Conservation (phyloP, 1,140 invertebrate genomes). For the Leptopilina clavipes region DNA sequence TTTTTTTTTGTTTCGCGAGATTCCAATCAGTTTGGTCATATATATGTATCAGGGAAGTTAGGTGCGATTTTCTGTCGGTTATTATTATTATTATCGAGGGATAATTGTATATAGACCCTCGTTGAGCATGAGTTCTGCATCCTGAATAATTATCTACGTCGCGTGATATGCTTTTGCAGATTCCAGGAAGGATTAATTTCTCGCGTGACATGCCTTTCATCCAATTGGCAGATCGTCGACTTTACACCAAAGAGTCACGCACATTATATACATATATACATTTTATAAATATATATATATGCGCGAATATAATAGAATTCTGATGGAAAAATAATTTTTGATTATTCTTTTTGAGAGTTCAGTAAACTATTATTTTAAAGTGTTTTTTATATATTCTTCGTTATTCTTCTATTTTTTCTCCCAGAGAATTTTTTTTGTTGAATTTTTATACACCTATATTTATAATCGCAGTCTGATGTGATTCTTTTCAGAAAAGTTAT, state of each 20-base stretch:
- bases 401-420: too few relatives aligned
- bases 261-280: neutral
- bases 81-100: slow-evolving; percentile 32
- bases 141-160: slow-evolving; percentile 24
- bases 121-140: slow-evolving; percentile 28
- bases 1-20: neutral
- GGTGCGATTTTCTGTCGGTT: slow-evolving; percentile 3
- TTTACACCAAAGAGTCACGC: slow-evolving; percentile 21
- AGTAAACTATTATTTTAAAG: too few relatives aligned
- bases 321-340: neutral
- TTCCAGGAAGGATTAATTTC: slow-evolving; percentile 35
- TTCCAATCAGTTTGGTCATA: slow-evolving; percentile 18
- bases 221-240: slow-evolving; percentile 32
- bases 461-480: too few relatives aligned
- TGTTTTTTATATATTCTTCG: too few relatives aligned
- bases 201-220: slow-evolving; percentile 24
- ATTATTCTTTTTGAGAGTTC: too few relatives aligned
- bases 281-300: neutral
- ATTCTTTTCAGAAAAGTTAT: too few relatives aligned
- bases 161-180: slow-evolving; percentile 33
- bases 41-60: neutral
- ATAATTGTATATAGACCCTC: slow-evolving; percentile 18
- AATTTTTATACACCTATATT: too few relatives aligned
- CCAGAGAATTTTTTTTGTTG: too few relatives aligned
- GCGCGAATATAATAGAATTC: too few relatives aligned